Conservation (phyloP, 2,113 vertebrate species). For the Hiodon tergisus region DNA sequence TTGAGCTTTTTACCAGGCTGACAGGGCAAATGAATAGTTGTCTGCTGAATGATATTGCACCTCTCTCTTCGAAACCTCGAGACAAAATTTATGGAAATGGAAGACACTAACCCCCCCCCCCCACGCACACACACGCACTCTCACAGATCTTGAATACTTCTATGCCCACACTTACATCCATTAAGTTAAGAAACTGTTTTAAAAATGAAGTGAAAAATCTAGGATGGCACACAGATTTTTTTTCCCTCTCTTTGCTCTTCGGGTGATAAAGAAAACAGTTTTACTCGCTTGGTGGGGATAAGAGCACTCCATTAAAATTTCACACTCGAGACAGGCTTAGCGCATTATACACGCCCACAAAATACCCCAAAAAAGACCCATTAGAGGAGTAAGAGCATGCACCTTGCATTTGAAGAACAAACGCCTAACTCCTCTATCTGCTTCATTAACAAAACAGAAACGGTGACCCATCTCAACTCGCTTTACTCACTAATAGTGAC, state of each 20-base stretch:
- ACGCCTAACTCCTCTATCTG: not conserved
- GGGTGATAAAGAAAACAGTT: not conserved
- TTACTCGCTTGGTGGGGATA: not conserved
- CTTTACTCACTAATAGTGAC: too few relatives aligned
- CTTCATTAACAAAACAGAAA: too few relatives aligned
- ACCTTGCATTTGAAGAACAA: not conserved
- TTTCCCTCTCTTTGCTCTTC: not conserved
- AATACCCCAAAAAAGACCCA: not conserved
- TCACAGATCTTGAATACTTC: not conserved
- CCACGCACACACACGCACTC: too few relatives aligned
- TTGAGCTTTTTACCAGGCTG: not conserved
- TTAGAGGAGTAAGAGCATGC: not conserved
- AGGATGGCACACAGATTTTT: not conserved
- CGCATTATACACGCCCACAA: slow-evolving; percentile 12
- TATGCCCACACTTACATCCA: slow-evolving; percentile 1
- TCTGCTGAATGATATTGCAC: not conserved
- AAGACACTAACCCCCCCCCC: not conserved
- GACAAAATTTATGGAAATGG: slow-evolving; percentile 10
- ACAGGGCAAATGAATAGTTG: slow-evolving; percentile 6
- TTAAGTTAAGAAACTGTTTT: slow-evolving; percentile 13
- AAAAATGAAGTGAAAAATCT: not conserved
- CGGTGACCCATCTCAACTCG: too few relatives aligned
- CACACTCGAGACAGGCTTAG: slow-evolving; percentile 17
- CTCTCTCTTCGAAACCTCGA: not conserved
- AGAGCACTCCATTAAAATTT: slow-evolving; percentile 13